phyloP scores from a whole-genome alignment of 2,888 invertebrate genomes.

The Catocala fraxini region DNA sequence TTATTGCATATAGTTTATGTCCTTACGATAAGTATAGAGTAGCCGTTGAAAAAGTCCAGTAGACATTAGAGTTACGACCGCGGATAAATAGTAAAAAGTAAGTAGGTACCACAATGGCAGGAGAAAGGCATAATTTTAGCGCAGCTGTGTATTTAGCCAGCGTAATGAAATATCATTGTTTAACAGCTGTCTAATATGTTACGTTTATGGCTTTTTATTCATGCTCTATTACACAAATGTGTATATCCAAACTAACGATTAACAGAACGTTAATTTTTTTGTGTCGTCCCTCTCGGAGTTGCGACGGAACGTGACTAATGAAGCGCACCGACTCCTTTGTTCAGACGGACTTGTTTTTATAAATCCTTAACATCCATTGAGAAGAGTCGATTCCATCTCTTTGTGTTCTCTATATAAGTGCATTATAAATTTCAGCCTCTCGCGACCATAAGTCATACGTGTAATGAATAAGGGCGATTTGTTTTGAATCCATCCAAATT shows the following conservation, averaged over 20 bases:
- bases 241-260: conserved; percentile 51
- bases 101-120: conserved; percentile 18
- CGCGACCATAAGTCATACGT: conserved; percentile 84
- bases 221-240: conserved; percentile 62
- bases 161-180: conserved; percentile 45
- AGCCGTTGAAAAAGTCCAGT: conserved; percentile 20
- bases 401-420: conserved; percentile 78
- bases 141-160: conserved; percentile 36
- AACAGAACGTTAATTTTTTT: conserved; percentile 54
- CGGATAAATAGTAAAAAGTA: conserved; percentile 26
- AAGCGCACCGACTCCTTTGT: conserved; percentile 71
- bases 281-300: conserved; percentile 56
- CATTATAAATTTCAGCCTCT: conserved; percentile 78
- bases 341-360: conserved; percentile 67
- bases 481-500: conserved; percentile 87
- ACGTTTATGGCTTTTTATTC: conserved; percentile 46
- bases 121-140: conserved; percentile 42
- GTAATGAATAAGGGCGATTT: conserved; percentile 88
- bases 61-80: conserved; percentile 34
- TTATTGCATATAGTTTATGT: not conserved
- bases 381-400: conserved; percentile 63
- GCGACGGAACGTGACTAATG: conserved; percentile 80
- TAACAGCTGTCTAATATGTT: conserved; percentile 44
- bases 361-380: conserved; percentile 62
- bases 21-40: not conserved